Evolutionary conservation across 2,113 vertebrate genomes (phyloP), one percentile per base, ranked within the genome.

Genomic region (Triplophysa dalaica): DNA sequence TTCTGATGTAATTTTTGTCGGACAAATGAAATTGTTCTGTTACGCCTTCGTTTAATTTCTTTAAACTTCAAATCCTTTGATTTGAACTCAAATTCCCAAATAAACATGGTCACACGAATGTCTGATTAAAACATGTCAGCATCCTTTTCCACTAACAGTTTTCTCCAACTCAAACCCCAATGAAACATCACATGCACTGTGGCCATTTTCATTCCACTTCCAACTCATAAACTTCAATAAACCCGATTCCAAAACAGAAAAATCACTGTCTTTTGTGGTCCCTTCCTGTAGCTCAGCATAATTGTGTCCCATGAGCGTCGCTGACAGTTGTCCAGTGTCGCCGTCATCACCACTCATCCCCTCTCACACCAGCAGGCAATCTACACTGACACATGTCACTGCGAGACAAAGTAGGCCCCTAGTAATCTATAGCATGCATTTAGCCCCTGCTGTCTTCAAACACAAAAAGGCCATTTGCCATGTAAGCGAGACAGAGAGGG

Each of bases 401-500:
- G 11, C 58, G 38, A 52, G 41, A 70, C 24, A 66, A 54, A 70
- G 13, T 43, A 22, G 45, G 22, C 64, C 48, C 12, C 21, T 60
- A 38, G 70, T 38, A 64, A 70, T 68, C 24, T 78, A 62, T 38
- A 64, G 41, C 65, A 58, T 58, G 45, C 26, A 8, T 72, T 73
- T 24, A 81, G 54, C 69, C 52, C 43, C 26, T 74, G 73, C 26
- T 67, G 78, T 70, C 68, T 45, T 43, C 4, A 29, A 68, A 26
- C 22, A 56, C 22, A 19, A 24, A 68, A 66, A 68, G 43, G 61
- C 12, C n/a, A 70, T 54, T 77, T 56, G 26, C 41, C 12, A n/a
- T 17, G 41, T 50, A 38, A 76, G 48, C 52, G 7, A 75, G 56
- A 74, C 45, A 67, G 68, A 52, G 9, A 66, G 41, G 17, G 13